Percentiles rank a stretch among this genome's conserved stretches.
These are phyloP conservation scores for Eublepharis macularius DNA, from an alignment of 2,113 vertebrate species.

Conservation along the genomic window DNA sequence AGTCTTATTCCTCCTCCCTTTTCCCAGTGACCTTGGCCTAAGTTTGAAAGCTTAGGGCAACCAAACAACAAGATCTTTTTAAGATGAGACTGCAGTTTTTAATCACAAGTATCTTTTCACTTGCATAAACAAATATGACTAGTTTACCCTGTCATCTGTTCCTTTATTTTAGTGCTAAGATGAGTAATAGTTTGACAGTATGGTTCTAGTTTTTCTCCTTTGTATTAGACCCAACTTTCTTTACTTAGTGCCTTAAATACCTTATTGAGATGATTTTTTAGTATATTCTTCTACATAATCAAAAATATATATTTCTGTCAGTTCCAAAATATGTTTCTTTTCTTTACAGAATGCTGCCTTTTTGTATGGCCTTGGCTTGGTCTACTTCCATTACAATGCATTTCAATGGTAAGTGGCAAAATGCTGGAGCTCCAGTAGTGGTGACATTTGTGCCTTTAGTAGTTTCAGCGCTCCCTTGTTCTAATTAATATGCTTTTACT, in stretches of 20 bases:
- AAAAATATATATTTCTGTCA: neutral
- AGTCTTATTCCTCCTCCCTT: no score
- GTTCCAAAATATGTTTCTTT: constrained; percentile 55
- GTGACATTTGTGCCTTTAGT: neutral
- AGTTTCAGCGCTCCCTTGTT: neutral
- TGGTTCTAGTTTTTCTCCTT: neutral
- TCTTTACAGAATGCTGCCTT: constrained; percentile 96
- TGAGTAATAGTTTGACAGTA: neutral
- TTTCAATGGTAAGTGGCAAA: constrained; percentile 96
- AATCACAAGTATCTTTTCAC: neutral
- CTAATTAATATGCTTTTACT: neutral
- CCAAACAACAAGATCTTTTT: no score
- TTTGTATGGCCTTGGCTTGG: constrained; percentile 99
- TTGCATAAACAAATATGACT: neutral
- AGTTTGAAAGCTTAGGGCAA: neutral
- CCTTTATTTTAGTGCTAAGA: neutral
- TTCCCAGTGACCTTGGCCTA: no score
- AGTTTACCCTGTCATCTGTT: neutral
- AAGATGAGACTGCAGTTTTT: neutral
- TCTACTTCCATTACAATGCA: constrained; percentile 99
- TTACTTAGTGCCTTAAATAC: neutral
- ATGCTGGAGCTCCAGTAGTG: neutral
- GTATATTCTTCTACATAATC: neutral
- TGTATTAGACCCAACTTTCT: neutral
- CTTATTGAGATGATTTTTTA: neutral